phyloP scores from a whole-genome alignment of 2,888 invertebrate species.

The Pollenia angustigena region DNA sequence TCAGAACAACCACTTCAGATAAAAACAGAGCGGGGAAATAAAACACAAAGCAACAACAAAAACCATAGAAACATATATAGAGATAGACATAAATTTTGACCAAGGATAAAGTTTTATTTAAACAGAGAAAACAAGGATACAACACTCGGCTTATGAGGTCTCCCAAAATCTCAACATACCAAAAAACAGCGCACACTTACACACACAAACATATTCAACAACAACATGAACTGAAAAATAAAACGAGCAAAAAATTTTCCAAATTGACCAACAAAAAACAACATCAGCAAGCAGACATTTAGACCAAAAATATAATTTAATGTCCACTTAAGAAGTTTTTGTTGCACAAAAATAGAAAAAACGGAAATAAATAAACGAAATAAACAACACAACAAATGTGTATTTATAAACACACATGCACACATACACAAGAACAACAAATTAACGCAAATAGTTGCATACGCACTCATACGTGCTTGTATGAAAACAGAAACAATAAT shows the following conservation, averaged over 20 bases:
- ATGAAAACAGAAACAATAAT: conserved; percentile 46
- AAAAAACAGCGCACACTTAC: conserved; percentile 19
- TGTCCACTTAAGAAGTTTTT: conserved; percentile 69
- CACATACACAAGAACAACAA: not conserved
- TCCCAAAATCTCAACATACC: conserved; percentile 49
- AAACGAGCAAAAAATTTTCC: conserved; percentile 39
- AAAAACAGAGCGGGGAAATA: not conserved
- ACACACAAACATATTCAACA: conserved; percentile 55
- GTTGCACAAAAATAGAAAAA: conserved; percentile 26
- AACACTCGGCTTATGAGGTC: conserved; percentile 47
- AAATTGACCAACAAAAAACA: conserved; percentile 50
- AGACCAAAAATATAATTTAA: conserved; percentile 62
- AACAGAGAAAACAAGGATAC: not conserved
- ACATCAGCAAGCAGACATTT: conserved; percentile 26
- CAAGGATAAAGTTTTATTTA: conserved; percentile 55
- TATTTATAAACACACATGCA: conserved; percentile 13
- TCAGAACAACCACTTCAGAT: not conserved
- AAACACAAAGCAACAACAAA: conserved; percentile 11
- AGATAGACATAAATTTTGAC: conserved; percentile 21
- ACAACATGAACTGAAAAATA: conserved; percentile 38
- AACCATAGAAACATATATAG: not conserved
- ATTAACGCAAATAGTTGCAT: conserved; percentile 4
- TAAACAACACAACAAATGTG: conserved; percentile 31
- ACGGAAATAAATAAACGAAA: conserved; percentile 1
- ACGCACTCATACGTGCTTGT: not conserved